Percentiles rank a stretch among this genome's conserved stretches.
Evolutionary conservation across 2,797 vertebrate genomes (phyloP).

Genomic region (Trachurus trachurus): DNA sequence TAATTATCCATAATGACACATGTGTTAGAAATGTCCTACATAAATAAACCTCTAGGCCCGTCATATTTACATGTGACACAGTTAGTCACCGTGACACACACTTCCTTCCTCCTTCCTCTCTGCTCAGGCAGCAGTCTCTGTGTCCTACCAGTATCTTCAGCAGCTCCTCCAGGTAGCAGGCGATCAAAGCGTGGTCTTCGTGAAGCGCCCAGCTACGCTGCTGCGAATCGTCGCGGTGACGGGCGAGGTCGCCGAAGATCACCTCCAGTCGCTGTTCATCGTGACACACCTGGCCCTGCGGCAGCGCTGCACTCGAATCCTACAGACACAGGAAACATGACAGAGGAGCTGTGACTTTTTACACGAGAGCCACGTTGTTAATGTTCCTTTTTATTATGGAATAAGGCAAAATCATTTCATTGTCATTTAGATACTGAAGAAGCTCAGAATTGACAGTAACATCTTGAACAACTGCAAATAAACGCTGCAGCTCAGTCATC

Average conservation of each 20-base stretch:
- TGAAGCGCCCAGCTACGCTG: slow-evolving; percentile 99
- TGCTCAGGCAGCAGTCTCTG: not conserved
- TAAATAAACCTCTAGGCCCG: not conserved
- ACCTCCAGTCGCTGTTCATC: slow-evolving; percentile 97
- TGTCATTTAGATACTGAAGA: not conserved
- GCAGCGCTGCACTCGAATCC: slow-evolving; percentile 90
- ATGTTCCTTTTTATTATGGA: not conserved
- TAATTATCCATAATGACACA: not conserved
- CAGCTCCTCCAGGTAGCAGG: slow-evolving; percentile 97
- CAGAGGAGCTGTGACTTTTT: not conserved
- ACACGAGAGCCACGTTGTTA: not conserved
- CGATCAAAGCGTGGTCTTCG: slow-evolving; percentile 94
- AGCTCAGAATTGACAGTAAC: no score
- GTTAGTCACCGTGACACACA: not conserved
- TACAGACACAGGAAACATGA: slow-evolving; percentile 55
- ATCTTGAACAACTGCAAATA: not conserved
- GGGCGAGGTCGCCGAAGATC: slow-evolving; percentile 94
- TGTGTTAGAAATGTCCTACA: not conserved
- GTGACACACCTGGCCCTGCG: slow-evolving; percentile 95
- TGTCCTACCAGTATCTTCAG: slow-evolving; percentile 93
- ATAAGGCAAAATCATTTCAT: not conserved
- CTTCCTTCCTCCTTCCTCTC: not conserved
- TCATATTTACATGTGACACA: no score
- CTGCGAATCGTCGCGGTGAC: slow-evolving; percentile 94
- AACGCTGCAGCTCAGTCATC: not conserved